Evolutionary conservation across 2,888 invertebrate genomes (phyloP).

Genomic region (Watsonalla binaria): DNA sequence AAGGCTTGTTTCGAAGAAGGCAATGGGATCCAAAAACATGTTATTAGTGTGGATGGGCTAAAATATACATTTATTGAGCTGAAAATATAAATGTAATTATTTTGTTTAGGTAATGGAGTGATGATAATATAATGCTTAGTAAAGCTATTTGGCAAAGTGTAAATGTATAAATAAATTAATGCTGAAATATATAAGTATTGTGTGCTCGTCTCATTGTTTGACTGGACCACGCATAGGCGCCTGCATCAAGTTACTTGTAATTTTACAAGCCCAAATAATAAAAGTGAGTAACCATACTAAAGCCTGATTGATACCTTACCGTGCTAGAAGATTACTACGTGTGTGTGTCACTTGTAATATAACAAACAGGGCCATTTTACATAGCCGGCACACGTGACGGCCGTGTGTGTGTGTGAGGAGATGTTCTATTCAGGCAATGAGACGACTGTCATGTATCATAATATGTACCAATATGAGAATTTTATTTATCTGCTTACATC

Average conservation of each 20-base stretch:
- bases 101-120: slow-evolving; percentile 57
- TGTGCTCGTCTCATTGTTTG: slow-evolving; percentile 52
- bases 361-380: no score
- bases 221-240: slow-evolving; percentile 4
- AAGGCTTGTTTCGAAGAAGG: slow-evolving; percentile 8
- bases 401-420: neutral
- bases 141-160: slow-evolving; percentile 62
- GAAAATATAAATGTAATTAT: slow-evolving; percentile 48
- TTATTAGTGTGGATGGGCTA: slow-evolving; percentile 37
- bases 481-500: slow-evolving; percentile 71
- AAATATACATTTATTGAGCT: slow-evolving; percentile 44
- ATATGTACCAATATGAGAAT: slow-evolving; percentile 57
- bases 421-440: slow-evolving; percentile 41
- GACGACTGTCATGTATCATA: slow-evolving; percentile 52
- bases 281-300: neutral
- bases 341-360: no score
- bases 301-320: neutral
- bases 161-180: slow-evolving; percentile 73
- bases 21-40: slow-evolving; percentile 42
- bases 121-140: slow-evolving; percentile 55
- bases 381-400: no score
- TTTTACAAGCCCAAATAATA: neutral
- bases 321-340: slow-evolving; percentile 7
- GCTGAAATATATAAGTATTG: slow-evolving; percentile 47
- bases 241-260: neutral